Percentiles rank a stretch among this genome's conserved stretches.
phyloP scores from a whole-genome alignment of 2,888 invertebrate species.

The Harpagoxenus sublaevis region DNA sequence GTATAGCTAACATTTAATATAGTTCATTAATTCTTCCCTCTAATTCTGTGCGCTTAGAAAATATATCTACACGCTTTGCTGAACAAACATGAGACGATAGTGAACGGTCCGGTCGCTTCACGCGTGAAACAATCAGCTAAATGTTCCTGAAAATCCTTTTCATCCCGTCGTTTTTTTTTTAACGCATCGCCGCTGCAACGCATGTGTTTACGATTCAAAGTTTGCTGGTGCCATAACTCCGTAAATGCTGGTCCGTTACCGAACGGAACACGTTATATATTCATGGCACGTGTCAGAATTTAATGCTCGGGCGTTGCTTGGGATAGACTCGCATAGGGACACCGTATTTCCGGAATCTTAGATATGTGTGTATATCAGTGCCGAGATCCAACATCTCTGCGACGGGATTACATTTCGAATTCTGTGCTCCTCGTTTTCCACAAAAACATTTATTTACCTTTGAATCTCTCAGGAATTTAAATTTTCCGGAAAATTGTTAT shows the following conservation, averaged over 20 bases:
- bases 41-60: neutral
- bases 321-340: constrained; percentile 4
- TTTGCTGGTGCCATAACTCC: constrained; percentile 19
- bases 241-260: constrained; percentile 66
- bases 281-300: constrained; percentile 72
- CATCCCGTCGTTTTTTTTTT: constrained; percentile 12
- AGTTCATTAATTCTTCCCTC: constrained; percentile 33
- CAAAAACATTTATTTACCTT: neutral
- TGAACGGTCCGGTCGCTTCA: neutral
- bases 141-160: constrained; percentile 39
- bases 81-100: constrained; percentile 12
- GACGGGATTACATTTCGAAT: neutral
- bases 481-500: neutral
- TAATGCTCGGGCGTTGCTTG: constrained; percentile 53
- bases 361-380: neutral
- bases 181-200: constrained; percentile 34
- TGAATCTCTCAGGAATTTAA: neutral
- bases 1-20: constrained; percentile 24
- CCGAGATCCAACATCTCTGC: neutral
- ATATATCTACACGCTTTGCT: neutral
- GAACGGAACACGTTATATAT: constrained; percentile 74
- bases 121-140: constrained; percentile 12
- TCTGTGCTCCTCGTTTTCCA: neutral
- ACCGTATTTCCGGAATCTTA: neutral
- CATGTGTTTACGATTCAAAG: constrained; percentile 42